Conservation (phyloP, 2,888 invertebrate genomes). For the Trypoxylon attenuatum region DNA sequence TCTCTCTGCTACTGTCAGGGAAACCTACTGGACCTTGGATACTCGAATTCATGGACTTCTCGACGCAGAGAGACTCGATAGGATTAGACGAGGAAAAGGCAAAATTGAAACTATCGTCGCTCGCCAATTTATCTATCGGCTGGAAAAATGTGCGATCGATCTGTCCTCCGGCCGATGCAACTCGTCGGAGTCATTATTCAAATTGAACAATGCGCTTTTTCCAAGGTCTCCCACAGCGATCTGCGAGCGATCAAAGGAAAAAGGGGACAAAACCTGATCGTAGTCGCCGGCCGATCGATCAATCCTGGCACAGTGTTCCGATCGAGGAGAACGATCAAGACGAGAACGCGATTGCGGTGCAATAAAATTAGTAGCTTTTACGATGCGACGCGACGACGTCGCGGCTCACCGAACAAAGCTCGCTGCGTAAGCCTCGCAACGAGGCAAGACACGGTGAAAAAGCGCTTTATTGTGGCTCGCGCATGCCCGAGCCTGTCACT, state of each 20-base stretch:
- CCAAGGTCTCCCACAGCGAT: conserved; percentile 14
- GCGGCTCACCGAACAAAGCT: conserved; percentile 34
- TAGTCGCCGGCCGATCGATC: conserved; percentile 45
- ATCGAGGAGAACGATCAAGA: conserved; percentile 25
- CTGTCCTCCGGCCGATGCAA: conserved; percentile 33
- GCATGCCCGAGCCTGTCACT: conserved; percentile 22
- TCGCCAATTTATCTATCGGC: too few species aligned
- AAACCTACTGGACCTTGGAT: too few species aligned
- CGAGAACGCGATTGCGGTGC: conserved; percentile 27
- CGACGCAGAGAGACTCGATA: too few species aligned
- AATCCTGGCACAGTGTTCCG: conserved; percentile 37
- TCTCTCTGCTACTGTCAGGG: too few species aligned
- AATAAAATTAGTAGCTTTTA: conserved; percentile 50
- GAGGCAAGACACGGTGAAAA: conserved; percentile 20
- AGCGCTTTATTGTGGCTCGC: conserved; percentile 33
- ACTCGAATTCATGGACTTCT: too few species aligned
- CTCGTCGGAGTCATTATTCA: conserved; percentile 45
- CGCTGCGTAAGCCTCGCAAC: conserved; percentile 21
- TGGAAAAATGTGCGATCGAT: conserved; percentile 47
- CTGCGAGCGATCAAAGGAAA: conserved; percentile 34
- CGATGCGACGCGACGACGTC: too few species aligned
- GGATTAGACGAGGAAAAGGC: too few species aligned
- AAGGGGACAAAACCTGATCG: conserved; percentile 38
- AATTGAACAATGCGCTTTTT: conserved; percentile 45
- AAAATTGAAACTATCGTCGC: too few species aligned